Evolutionary conservation across 2,797 vertebrate species (phyloP), one percentile per base, ranked within the genome.

Genomic region (Danio aesculapii): DNA sequence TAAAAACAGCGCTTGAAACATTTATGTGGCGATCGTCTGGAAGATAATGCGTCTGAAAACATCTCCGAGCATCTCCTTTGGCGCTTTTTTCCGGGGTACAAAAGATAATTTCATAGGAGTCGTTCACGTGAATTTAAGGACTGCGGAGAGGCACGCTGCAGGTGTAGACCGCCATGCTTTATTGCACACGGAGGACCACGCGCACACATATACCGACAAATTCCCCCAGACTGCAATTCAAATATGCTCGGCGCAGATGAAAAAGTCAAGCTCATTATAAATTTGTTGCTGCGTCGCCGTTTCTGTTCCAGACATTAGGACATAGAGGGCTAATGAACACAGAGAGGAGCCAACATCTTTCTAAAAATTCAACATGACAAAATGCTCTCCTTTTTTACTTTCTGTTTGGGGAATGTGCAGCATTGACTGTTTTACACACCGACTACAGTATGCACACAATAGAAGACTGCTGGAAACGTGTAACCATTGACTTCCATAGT

Each of bases 1-100:
- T 78, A 55, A 55, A 75, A 77, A 75, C 41, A 59, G 21, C 41
- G 11, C 43, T 30, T 72, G 41, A 84, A 83, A 84, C 73, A 77
- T 83, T 86, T 59, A 84, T 62, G 53, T 8, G 30, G 17, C 75
- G 5, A 67, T 82, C 57, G 58, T 83, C 49, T 76, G 44, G 17
- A 77, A 58, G 49, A 30, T 30, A 79, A 74, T 57, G 52, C 58
- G 41, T 68, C 14, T 46, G 13, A 21, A 61, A 79, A 70, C 30
- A 55, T 50, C 69, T 71, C 63, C 19, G 57, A 52, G 55, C 73
- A 16, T 4, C 41, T 84, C 64, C 30, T 66, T 64, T 21, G 6
- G 67, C 62, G 50, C 17, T 30, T 30, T 62, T 68, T 67, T 73
- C 49, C 7, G 4, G 7, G n/a, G 41, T 43, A 75, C 21, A 44